Evolutionary conservation across 2,113 vertebrate species (phyloP).

Genomic region (Nothocercus julius): DNA sequence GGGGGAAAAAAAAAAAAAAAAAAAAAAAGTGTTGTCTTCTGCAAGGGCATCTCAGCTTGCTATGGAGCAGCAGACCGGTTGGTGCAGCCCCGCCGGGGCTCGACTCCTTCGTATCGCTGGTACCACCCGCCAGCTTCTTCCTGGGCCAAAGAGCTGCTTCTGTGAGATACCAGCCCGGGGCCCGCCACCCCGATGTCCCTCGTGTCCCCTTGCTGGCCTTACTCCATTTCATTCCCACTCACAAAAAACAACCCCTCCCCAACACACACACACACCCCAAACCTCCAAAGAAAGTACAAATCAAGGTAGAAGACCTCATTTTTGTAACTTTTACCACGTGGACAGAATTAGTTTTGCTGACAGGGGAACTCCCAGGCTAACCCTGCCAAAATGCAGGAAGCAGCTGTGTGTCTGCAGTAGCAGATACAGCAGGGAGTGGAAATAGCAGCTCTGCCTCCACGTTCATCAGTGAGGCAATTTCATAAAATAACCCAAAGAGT

Average conservation of each 20-base stretch:
- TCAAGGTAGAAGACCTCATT: background rate
- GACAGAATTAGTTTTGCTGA: conserved; percentile 38
- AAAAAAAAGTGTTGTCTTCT: too few species aligned
- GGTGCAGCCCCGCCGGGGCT: too few species aligned
- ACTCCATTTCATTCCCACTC: rapidly evolving
- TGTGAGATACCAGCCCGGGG: background rate
- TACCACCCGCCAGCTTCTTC: background rate
- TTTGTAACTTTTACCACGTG: background rate
- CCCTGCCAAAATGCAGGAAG: background rate
- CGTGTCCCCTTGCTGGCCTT: background rate
- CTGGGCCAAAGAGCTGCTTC: background rate
- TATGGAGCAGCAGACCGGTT: too few species aligned
- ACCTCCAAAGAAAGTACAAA: background rate
- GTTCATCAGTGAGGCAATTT: conserved; percentile 32
- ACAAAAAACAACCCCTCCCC: background rate
- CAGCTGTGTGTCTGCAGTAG: background rate
- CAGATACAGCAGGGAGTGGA: background rate
- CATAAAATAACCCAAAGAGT: conserved; percentile 39
- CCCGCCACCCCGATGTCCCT: background rate
- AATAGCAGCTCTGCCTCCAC: conserved; percentile 27
- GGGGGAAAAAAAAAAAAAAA: too few species aligned
- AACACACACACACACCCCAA: too few species aligned
- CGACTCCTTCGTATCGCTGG: background rate
- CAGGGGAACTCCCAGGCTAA: background rate
- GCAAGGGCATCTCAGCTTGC: too few species aligned